These are phyloP conservation scores for Gadus chalcogrammus DNA, from an alignment of 2,113 vertebrate genomes.

Conservation along the genomic window DNA sequence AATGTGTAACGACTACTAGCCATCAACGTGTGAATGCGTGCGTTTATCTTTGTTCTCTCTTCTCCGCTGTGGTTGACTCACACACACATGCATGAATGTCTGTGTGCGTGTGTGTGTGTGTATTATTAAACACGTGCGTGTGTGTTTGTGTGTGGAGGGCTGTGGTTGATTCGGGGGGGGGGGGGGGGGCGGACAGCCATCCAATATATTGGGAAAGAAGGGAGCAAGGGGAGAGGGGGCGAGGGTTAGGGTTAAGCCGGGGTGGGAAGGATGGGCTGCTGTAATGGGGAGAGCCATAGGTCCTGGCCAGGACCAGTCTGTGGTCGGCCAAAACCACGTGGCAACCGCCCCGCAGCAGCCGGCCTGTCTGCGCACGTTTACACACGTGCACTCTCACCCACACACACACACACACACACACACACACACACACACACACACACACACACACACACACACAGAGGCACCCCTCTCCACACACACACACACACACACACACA, in stretches of 20 bases:
- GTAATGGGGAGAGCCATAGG: conserved; percentile 66
- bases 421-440: too few species aligned
- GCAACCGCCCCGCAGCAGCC: conserved; percentile 58
- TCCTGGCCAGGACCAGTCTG: conserved; percentile 49
- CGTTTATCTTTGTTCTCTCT: background rate
- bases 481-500: conserved; percentile 1
- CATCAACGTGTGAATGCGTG: background rate
- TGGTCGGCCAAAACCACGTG: conserved; percentile 59
- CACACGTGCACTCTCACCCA: conserved; percentile 12
- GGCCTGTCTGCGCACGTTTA: conserved; percentile 34
- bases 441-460: background rate
- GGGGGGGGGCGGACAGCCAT: too few species aligned
- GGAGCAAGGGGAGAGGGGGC: too few species aligned
- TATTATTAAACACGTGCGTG: conserved; percentile 9
- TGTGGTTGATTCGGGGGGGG: background rate
- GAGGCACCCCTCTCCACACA: background rate
- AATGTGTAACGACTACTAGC: background rate
- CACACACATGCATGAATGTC: conserved; percentile 15
- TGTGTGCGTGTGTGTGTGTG: conserved; percentile 38
- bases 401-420: conserved; percentile 1
- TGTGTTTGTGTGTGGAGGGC: too few species aligned
- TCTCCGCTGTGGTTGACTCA: background rate
- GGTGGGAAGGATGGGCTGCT: conserved; percentile 45
- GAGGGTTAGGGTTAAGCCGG: too few species aligned
- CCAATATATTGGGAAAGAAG: too few species aligned